Evolutionary conservation across 2,113 vertebrate species (phyloP), one percentile per base, ranked within the genome.

Genomic region (Brachypteracias leptosomus): DNA sequence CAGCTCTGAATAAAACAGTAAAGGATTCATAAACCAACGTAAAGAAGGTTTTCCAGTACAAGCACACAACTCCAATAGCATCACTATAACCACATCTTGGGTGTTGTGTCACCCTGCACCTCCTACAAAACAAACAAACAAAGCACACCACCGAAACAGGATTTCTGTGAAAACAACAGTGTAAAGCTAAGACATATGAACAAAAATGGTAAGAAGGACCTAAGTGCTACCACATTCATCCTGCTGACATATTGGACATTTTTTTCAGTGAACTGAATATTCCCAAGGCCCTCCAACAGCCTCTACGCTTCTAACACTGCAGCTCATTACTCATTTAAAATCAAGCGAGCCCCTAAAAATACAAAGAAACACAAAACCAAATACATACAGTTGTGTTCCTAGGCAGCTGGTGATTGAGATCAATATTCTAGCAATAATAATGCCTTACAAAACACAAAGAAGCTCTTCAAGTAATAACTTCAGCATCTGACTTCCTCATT

Each of bases 1-100:
- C 92, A 90, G 47, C 76, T 74, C 77, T 76, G 91, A 94, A 92
- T 87, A 88, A 96, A 95, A 96, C 82, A 93, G 88, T 42, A 80
- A 89, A 71, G 62, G 90, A 94, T 91, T 97, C 94, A 93, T 68
- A 87, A 88, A 79, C 87, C 89, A 95, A 54, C 31, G 51, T 67
- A 93, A 92, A 93, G 90, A 67, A 66, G 71, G 66, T 76, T 95
- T 93, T 90, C 66, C 70, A 93, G 63, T 40, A 46, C 54, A 88
- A 78, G n/a, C 38, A 71, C 51, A 73, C 36, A 58, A 72, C 93
- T 94, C 86, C 85, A 95, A 85, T 72, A 88, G 76, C 8, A 9
- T 81, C 38, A 79, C 74, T 89, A 78, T 42, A 78, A 70, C 21
- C 57, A 58, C n/a, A 7, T 7, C 11, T 20, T 28, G 42, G 31